Conservation (phyloP, 53 echinoderm and acorn worm genomes). For the Stichopus horrens region DNA sequence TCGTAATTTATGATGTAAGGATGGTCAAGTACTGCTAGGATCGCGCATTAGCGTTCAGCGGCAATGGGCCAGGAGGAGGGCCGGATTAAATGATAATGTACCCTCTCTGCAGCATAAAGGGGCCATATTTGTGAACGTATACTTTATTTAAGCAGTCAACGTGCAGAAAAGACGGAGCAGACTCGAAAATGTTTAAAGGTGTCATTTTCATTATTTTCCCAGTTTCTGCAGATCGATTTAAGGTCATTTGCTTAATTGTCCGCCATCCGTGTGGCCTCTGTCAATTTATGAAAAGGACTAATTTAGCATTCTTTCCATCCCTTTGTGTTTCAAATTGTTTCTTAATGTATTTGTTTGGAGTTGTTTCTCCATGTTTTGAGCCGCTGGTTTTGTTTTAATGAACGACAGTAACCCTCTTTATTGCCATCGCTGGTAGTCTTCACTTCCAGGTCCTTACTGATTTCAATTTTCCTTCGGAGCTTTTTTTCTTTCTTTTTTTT, state of each 20-base stretch:
- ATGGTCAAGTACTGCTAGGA: neutral
- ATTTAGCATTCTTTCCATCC: neutral
- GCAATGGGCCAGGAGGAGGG: neutral
- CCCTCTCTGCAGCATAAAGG: neutral
- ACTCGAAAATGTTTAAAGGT: neutral
- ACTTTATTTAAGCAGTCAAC: too few species aligned
- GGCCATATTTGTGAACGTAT: neutral
- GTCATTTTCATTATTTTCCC: constrained; percentile 3
- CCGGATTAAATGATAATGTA: neutral
- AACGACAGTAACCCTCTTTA: neutral
- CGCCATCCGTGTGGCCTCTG: neutral
- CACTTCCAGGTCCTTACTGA: neutral
- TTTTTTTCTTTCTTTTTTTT: too few species aligned
- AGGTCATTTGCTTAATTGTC: constrained; percentile 35
- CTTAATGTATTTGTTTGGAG: neutral
- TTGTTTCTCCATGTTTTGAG: neutral
- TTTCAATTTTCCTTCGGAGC: too few species aligned
- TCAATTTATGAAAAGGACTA: neutral
- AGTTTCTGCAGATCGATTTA: constrained; percentile 2
- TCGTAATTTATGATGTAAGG: neutral
- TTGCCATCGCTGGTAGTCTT: neutral
- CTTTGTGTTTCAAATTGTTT: neutral
- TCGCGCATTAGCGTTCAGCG: neutral
- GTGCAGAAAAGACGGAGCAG: too few species aligned
- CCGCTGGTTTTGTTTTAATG: too few species aligned